Evolutionary conservation across 92 coral and sea anemone species (phyloP), one percentile per base, ranked within the genome.

Genomic region (Zoanthus gigantus): DNA sequence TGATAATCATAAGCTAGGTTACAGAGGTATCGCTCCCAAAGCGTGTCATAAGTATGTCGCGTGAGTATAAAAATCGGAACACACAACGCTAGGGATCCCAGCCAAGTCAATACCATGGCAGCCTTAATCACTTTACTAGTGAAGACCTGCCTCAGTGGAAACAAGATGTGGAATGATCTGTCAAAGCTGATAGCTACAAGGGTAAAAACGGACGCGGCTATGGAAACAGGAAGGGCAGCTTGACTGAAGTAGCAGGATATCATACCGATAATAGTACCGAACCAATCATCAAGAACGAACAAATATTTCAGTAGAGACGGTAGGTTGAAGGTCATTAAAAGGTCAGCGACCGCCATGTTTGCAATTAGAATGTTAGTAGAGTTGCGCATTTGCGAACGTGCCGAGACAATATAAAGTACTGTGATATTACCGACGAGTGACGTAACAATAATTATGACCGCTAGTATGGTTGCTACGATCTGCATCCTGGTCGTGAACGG

Each of bases 311-410:
- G 71, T 0, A 92, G 47, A 77, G 90, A 94, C 0, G 95, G 98
- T 9, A 94, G 65, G 37, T 89, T 82, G 28, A 88, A 32, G 5
- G 98, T 92, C 68, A 94, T 72, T n/a, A 94, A 67, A 7, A 94
- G 78, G 83, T 94, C 98, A 18, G 92, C 98, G 4, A 85, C 78
- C 0, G 98, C 95, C 98, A 94, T 93, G 76, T 94, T 94, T 32
- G 94, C 95, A 16, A 94, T 94, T 16, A 94, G 94, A 12, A 93
- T 89, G 52, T 94, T 94, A 71, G 94, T 91, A 14, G 98, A 84
- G 28, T 91, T 94, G 73, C 92, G 85, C 98, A 94, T 94, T 84
- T 94, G 86, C 32, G 77, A 78, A 50, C 95, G 86, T 15, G 94
- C 83, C 71, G 86, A 72, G n/a, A 94, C 98, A 61, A 94, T 91